These are phyloP conservation scores for Horisme vitalbata DNA, from an alignment of 2,888 invertebrate genomes.

Conservation along the genomic window DNA sequence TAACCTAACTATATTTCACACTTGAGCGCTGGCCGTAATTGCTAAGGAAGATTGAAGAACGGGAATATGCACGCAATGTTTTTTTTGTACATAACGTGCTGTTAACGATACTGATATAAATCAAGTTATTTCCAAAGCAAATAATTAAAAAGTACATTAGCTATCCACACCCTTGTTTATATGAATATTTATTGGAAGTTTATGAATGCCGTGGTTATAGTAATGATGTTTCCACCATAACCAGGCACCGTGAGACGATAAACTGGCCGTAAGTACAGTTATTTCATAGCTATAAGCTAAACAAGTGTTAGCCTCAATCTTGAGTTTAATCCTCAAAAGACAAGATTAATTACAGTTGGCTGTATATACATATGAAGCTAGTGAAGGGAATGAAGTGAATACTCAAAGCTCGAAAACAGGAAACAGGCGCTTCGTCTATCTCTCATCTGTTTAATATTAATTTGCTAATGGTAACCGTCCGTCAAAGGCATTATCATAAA, in stretches of 20 bases:
- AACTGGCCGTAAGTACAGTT: slow-evolving; percentile 12
- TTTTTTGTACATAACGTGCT: slow-evolving; percentile 16
- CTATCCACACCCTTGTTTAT: slow-evolving; percentile 10
- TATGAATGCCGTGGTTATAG: not conserved
- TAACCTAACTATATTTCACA: slow-evolving; percentile 47
- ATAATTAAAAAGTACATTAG: slow-evolving; percentile 7
- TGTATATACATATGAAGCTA: too few relatives aligned
- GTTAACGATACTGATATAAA: slow-evolving; percentile 28
- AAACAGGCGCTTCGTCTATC: not conserved
- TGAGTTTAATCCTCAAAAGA: too few relatives aligned
- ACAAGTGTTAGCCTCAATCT: not conserved
- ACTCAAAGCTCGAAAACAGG: not conserved
- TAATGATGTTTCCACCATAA: slow-evolving; percentile 2
- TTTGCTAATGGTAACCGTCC: slow-evolving; percentile 9
- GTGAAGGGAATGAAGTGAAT: too few relatives aligned
- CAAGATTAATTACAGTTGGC: too few relatives aligned
- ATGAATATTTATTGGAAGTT: slow-evolving; percentile 12
- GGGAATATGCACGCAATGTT: slow-evolving; percentile 22
- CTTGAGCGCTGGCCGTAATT: slow-evolving; percentile 42
- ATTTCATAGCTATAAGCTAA: slow-evolving; percentile 8
- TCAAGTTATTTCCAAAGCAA: slow-evolving; percentile 10
- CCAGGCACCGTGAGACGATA: slow-evolving; percentile 16
- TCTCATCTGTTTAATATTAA: slow-evolving; percentile 1
- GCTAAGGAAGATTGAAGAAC: slow-evolving; percentile 32
- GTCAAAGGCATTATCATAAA: slow-evolving; percentile 5